Conservation (phyloP, 2,888 invertebrate genomes). For the Electrophaes corylata region DNA sequence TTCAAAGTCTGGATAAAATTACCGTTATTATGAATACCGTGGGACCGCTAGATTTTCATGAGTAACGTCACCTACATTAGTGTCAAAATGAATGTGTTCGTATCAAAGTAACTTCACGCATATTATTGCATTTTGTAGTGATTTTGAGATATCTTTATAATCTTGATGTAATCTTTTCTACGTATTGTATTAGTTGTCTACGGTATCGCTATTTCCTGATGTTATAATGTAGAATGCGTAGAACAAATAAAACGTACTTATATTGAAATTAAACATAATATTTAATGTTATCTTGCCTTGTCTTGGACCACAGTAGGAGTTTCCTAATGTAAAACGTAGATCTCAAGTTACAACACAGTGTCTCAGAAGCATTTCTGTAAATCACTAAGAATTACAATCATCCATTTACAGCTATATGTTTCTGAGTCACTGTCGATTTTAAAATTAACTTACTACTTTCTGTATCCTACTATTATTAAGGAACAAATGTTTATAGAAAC, state of each 20-base stretch:
- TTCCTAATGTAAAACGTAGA: constrained; percentile 25
- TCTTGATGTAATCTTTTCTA: constrained; percentile 37
- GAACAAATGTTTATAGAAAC: constrained; percentile 13
- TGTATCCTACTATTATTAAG: constrained; percentile 23
- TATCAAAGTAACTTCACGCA: constrained; percentile 39
- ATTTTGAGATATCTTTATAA: constrained; percentile 41
- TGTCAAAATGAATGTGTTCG: constrained; percentile 52
- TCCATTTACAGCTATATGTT: constrained; percentile 17
- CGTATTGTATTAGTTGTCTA: constrained; percentile 32
- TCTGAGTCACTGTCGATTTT: constrained; percentile 18
- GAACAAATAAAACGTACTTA: constrained; percentile 18
- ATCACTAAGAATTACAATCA: constrained; percentile 5
- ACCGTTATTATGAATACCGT: neutral
- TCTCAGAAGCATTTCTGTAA: constrained; percentile 23
- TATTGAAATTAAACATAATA: constrained; percentile 43
- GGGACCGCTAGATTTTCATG: neutral
- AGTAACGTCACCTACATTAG: constrained; percentile 31
- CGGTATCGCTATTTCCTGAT: constrained; percentile 11
- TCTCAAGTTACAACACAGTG: constrained; percentile 24
- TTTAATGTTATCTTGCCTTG: constrained; percentile 54
- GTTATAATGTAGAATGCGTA: constrained; percentile 23
- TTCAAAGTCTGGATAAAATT: neutral
- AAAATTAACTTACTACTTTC: constrained; percentile 16
- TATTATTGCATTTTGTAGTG: constrained; percentile 43
- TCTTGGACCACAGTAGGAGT: constrained; percentile 46